Evolutionary conservation across 2,888 invertebrate genomes (phyloP), one percentile per base, ranked within the genome.

Genomic region (Ischnus inquisitorius): DNA sequence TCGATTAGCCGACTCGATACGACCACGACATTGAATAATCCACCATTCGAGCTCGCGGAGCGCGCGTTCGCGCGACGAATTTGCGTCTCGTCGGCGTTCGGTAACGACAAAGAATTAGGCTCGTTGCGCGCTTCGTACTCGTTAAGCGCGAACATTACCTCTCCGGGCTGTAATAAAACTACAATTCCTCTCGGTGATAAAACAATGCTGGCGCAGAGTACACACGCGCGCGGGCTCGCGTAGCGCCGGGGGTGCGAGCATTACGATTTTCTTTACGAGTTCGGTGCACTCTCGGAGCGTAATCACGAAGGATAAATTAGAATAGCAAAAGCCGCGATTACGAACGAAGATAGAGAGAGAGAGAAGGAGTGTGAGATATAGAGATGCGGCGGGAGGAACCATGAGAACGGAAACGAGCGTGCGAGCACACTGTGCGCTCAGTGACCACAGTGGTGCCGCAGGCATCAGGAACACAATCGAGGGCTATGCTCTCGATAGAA

Each of bases 401-500:
- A 89, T 90, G 90, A 84, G 90, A 90, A 89, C 89, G 91, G 90
- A 90, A 90, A 87, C 76, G 81, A 80, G 85, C 79, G 87, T 86
- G 88, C 84, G 90, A 88, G 86, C 84, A 78, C 68, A 79, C 64
- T 78, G 25, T 69, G 64, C 74, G 64, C 75, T 75, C 69, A 64
- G 84, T 74, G 81, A 82, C 71, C 71, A 75, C 48, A 54, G 65
- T 34, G 69, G 51, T 64, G 41, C 48, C 77, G 67, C 57, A 22
- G 78, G 62, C 46, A 81, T 69, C 69, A 78, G 74, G 69, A 84
- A 75, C 71, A 84, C 84, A 75, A 81, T 81, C 81, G 81, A 77
- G 81, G 81, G 84, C 77, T 72, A 57, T 39, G 51, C 75, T 79
- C 79, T 67, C 69, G 60, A 78, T 81, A 84, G 46, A 43, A 83